These are phyloP conservation scores for Dendrophyllia cribrosa DNA, from an alignment of 64 coral and sea anemone genomes.

Conservation along the genomic window DNA sequence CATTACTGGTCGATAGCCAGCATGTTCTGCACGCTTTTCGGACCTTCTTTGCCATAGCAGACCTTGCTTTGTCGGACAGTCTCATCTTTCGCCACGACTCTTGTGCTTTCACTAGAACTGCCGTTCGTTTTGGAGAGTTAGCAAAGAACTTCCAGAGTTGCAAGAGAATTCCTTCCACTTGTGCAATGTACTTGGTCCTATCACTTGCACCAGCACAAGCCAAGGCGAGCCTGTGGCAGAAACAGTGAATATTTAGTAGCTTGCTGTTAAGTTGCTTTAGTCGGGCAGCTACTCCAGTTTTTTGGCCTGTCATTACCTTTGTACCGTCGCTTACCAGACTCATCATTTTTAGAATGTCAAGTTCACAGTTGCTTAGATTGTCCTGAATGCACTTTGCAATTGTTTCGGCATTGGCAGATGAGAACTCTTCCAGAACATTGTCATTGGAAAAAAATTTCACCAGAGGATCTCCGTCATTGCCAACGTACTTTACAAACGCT, in stretches of 20 bases:
- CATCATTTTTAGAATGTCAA: conserved; percentile 34
- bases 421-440: conserved; percentile 26
- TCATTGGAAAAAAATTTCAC: conserved; percentile 27
- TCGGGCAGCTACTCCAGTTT: conserved; percentile 58
- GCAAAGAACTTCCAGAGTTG: conserved; percentile 76
- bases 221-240: conserved; percentile 76
- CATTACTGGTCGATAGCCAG: conserved; percentile 67
- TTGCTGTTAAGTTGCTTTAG: conserved; percentile 39
- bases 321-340: conserved; percentile 57
- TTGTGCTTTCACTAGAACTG: conserved; percentile 49
- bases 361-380: conserved; percentile 38
- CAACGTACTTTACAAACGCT: conserved; percentile 26
- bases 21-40: conserved; percentile 32
- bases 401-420: conserved; percentile 52
- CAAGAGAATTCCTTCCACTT: conserved; percentile 55
- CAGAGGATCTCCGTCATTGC: conserved; percentile 1
- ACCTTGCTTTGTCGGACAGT: conserved; percentile 33
- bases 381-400: conserved; percentile 4
- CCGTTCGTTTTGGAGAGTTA: conserved; percentile 34
- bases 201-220: conserved; percentile 69
- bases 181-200: conserved; percentile 26
- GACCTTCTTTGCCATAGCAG: conserved; percentile 35
- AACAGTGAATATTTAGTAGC: conserved; percentile 56
- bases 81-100: conserved; percentile 20
- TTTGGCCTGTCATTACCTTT: conserved; percentile 68